Evolutionary conservation across 2,113 vertebrate species (phyloP).

Genomic region (Centropus bengalensis): DNA sequence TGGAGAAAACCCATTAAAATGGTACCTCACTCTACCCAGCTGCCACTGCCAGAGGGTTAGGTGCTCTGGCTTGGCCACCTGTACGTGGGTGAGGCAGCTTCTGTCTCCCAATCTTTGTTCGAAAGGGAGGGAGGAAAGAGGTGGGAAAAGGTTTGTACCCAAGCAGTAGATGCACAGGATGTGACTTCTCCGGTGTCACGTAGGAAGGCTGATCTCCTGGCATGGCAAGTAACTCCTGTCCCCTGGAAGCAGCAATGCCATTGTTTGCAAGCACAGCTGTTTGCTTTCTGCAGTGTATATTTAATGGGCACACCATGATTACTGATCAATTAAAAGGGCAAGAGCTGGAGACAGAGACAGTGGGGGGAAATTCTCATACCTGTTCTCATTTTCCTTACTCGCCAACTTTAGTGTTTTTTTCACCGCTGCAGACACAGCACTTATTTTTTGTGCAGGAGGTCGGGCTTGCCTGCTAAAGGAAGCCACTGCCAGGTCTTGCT

Average conservation of each 20-base stretch:
- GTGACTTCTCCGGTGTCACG: not conserved
- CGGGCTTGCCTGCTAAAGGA: not conserved
- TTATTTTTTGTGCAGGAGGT: constrained; percentile 49
- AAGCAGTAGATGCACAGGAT: not conserved
- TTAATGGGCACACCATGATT: not conserved
- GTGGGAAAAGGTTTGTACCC: not conserved
- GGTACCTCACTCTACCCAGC: not conserved
- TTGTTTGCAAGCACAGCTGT: not conserved
- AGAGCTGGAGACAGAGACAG: not conserved
- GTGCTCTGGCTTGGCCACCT: not conserved
- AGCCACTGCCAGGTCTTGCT: constrained; percentile 24
- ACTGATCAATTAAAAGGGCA: not conserved
- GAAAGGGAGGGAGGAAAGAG: not conserved
- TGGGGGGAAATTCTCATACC: not conserved
- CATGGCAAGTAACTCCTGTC: too few species aligned
- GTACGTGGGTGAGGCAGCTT: not conserved
- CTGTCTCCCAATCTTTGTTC: accelerated
- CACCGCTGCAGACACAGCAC: not conserved
- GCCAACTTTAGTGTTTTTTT: not conserved
- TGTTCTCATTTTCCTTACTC: not conserved
- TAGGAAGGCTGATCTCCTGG: not conserved
- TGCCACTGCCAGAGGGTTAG: not conserved
- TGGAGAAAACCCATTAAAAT: not conserved
- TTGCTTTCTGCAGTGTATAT: not conserved
- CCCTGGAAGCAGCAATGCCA: not conserved